A percentile compares a stretch with the other conserved stretches of the same genome.
phyloP scores from a whole-genome alignment of 1,140 invertebrate species.

The Drosophila lini region DNA sequence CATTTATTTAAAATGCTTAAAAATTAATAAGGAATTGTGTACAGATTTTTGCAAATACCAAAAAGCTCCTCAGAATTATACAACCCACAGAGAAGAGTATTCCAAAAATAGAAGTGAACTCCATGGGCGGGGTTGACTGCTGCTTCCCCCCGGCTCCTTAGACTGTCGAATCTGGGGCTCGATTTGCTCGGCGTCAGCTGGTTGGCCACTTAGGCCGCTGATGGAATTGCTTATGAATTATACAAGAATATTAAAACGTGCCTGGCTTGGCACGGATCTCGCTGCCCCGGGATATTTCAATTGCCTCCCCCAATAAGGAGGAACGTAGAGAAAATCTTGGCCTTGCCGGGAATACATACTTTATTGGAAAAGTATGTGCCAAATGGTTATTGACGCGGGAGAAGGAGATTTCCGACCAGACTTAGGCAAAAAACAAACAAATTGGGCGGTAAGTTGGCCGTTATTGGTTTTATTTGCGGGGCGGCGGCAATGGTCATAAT shows the following conservation, averaged over 20 bases:
- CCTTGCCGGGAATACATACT: constrained; percentile 65
- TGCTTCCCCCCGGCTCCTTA: background rate
- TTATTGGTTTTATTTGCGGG: constrained; percentile 70
- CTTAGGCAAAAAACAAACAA: constrained; percentile 54
- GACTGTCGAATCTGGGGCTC: constrained; percentile 30
- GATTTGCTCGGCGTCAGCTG: constrained; percentile 76
- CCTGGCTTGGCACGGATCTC: constrained; percentile 28
- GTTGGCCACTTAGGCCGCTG: constrained; percentile 83
- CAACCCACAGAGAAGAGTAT: background rate
- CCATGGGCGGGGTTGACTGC: constrained; percentile 16
- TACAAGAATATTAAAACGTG: constrained; percentile 84
- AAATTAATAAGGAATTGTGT: no score
- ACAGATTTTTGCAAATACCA: no score
- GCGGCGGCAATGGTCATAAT: constrained; percentile 41
- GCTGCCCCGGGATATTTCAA: constrained; percentile 60
- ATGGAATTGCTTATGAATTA: constrained; percentile 84
- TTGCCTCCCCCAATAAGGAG: constrained; percentile 39
- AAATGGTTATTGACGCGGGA: constrained; percentile 71
- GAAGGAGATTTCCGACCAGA: background rate
- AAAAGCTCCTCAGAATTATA: background rate
- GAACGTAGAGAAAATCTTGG: background rate
- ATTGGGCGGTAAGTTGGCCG: constrained; percentile 78
- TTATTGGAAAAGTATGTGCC: constrained; percentile 83
- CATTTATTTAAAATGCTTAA: background rate
- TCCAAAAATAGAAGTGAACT: background rate